A percentile compares a stretch with the other conserved stretches of the same genome.
Evolutionary conservation across 2,113 vertebrate species (phyloP).

Genomic region (Prietella phreatophila): DNA sequence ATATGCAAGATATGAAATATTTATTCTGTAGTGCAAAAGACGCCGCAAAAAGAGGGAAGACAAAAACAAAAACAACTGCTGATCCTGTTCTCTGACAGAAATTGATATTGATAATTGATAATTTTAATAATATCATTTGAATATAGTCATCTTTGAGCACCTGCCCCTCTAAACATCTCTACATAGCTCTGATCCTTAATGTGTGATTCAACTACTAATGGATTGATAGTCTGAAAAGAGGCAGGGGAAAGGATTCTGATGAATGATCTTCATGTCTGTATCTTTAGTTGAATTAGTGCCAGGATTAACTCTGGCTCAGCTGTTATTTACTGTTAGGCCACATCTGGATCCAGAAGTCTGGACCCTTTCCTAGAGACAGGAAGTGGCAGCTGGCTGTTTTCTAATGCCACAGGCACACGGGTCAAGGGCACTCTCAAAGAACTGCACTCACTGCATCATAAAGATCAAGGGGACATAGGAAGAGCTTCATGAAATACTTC

Average conservation of each 20-base stretch:
- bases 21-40: neutral
- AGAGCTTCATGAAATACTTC: constrained; percentile 7
- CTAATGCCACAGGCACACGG: constrained; percentile 20
- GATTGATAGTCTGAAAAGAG: neutral
- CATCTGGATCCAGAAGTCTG: constrained; percentile 43
- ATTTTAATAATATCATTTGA: neutral
- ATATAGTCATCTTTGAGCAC: too few species aligned
- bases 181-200: neutral
- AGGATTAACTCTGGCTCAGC: constrained; percentile 31
- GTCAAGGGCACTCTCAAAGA: constrained; percentile 37
- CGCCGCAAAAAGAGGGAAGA: neutral
- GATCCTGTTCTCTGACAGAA: neutral
- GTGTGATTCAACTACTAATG: neutral
- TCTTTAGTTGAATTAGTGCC: neutral
- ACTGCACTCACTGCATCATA: constrained; percentile 3
- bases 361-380: constrained; percentile 31
- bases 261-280: neutral
- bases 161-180: neutral
- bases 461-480: neutral
- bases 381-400: constrained; percentile 46
- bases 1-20: neutral
- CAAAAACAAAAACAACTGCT: neutral
- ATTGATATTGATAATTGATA: neutral
- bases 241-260: neutral
- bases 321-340: constrained; percentile 29